Evolutionary conservation across 2,113 vertebrate species (phyloP).

Genomic region (Dicrurus megarhynchus): DNA sequence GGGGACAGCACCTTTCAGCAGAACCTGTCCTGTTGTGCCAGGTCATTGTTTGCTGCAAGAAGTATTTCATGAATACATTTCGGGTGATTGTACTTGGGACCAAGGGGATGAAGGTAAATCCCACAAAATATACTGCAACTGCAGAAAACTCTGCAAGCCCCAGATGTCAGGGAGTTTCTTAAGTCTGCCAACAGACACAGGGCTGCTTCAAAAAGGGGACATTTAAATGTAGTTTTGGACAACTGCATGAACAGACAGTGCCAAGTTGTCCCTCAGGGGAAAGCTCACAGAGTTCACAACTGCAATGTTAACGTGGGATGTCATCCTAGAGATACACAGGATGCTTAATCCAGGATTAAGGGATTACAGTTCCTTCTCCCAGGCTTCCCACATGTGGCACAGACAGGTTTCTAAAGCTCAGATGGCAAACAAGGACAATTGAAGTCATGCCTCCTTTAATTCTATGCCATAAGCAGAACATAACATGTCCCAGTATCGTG

Average conservation of each 20-base stretch:
- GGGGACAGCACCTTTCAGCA: not conserved
- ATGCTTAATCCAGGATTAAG: constrained; percentile 36
- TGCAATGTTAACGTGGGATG: not conserved
- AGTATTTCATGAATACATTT: not conserved
- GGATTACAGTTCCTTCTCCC: not conserved
- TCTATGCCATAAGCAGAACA: not conserved
- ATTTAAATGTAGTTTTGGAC: not conserved
- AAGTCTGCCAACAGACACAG: not conserved
- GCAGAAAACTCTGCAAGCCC: not conserved
- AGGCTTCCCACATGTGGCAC: not conserved
- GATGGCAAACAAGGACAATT: not conserved
- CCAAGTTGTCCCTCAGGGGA: not conserved
- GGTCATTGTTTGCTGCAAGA: not conserved
- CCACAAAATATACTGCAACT: not conserved
- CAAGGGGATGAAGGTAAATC: not conserved
- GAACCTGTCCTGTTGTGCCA: not conserved
- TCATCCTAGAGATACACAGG: not conserved
- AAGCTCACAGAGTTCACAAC: not conserved
- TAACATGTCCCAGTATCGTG: not conserved
- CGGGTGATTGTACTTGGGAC: not conserved
- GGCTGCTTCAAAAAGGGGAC: not conserved
- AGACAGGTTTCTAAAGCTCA: not conserved
- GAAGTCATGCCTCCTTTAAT: not conserved
- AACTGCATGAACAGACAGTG: not conserved
- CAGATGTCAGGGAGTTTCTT: not conserved